A percentile compares a stretch with the other conserved stretches of the same genome.
Conservation (phyloP, 2,888 invertebrate genomes). For the Octonoba sinensis region DNA sequence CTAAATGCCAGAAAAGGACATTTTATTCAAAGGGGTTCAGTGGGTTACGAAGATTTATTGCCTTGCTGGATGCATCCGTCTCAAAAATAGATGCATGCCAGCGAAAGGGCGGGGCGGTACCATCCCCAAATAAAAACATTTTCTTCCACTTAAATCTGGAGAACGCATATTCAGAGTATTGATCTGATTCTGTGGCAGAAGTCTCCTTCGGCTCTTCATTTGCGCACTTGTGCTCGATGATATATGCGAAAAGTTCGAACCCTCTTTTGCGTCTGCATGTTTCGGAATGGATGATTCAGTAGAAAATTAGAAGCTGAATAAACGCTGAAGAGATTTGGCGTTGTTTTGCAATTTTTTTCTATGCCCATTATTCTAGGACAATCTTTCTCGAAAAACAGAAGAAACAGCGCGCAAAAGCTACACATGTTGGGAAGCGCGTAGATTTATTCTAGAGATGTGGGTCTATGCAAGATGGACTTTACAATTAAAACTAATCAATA, state of each 20-base stretch:
- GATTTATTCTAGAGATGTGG: no score
- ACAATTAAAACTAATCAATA: no score
- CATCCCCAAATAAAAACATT: conserved; percentile 54
- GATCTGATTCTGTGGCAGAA: conserved; percentile 31
- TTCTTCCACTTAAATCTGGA: conserved; percentile 61
- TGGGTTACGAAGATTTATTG: conserved; percentile 63
- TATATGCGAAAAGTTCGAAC: conserved; percentile 48
- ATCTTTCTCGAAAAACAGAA: neutral
- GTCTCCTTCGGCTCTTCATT: conserved; percentile 31
- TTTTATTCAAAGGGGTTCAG: conserved; percentile 60
- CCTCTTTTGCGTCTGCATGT: conserved; percentile 8
- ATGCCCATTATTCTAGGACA: neutral
- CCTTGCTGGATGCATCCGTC: conserved; percentile 41
- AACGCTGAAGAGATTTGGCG: conserved; percentile 25
- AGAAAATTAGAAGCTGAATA: conserved; percentile 57
- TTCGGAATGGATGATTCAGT: conserved; percentile 39
- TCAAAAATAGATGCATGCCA: conserved; percentile 61
- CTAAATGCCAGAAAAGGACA: conserved; percentile 38
- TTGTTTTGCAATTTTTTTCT: neutral
- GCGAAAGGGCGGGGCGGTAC: conserved; percentile 6
- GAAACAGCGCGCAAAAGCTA: conserved; percentile 11
- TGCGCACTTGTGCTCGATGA: conserved; percentile 29
- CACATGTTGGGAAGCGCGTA: no score
- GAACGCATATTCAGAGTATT: conserved; percentile 50
- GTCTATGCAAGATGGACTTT: no score